Evolutionary conservation across 2,888 invertebrate genomes (phyloP).

Genomic region (Apocheima hispidaria): DNA sequence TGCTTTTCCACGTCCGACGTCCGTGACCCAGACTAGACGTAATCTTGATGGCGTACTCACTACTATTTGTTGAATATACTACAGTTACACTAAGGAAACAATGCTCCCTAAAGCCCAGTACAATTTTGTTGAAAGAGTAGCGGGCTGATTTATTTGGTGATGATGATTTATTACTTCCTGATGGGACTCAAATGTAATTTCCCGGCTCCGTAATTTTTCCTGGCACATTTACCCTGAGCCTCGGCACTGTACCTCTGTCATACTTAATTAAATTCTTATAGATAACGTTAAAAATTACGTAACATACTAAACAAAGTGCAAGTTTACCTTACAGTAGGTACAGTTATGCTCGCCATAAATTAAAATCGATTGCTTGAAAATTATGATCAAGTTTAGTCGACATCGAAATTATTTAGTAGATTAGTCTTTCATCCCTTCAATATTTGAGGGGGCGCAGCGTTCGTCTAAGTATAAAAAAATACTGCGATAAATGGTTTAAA

Average conservation of each 20-base stretch:
- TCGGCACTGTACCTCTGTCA: background rate
- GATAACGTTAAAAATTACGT: background rate
- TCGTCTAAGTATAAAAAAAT: too few relatives aligned
- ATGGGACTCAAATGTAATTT: conserved; percentile 4
- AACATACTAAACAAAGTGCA: too few relatives aligned
- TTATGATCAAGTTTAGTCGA: background rate
- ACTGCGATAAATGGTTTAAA: too few relatives aligned
- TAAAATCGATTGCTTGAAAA: background rate
- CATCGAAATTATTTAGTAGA: too few relatives aligned
- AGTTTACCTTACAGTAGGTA: too few relatives aligned
- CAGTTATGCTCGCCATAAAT: background rate
- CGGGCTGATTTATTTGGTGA: conserved; percentile 7
- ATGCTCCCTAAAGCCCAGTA: conserved; percentile 11
- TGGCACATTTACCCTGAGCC: background rate
- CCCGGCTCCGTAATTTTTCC: background rate
- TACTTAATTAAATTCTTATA: background rate
- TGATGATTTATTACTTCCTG: conserved; percentile 11
- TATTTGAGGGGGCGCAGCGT: too few relatives aligned
- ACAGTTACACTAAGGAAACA: background rate
- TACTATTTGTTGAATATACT: conserved; percentile 1
- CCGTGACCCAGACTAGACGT: conserved; percentile 19
- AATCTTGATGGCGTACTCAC: conserved; percentile 21
- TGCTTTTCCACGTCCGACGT: conserved; percentile 19
- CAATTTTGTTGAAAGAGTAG: conserved; percentile 9
- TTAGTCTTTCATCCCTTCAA: too few relatives aligned